Conservation (phyloP, 1,140 invertebrate genomes). For the Subanguina moxae region DNA sequence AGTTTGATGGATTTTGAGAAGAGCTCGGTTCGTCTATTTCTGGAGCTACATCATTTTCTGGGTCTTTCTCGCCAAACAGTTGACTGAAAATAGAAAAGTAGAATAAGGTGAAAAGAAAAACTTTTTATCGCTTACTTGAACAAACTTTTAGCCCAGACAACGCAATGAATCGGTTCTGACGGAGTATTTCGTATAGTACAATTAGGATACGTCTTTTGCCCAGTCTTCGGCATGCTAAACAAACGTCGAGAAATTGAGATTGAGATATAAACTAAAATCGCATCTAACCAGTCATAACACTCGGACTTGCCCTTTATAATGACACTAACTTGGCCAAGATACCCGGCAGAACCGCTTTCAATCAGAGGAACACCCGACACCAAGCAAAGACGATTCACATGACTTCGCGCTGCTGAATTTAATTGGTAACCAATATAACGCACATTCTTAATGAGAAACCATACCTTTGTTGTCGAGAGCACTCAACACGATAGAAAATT, state of each 20-base stretch:
- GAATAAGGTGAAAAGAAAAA: slow-evolving; percentile 1
- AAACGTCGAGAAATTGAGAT: neutral
- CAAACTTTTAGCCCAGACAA: slow-evolving; percentile 97
- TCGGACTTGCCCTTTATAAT: slow-evolving; percentile 69
- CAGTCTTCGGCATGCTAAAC: slow-evolving; percentile 60
- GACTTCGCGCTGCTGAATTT: slow-evolving; percentile 77
- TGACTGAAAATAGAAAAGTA: slow-evolving; percentile 68
- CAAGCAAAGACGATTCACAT: slow-evolving; percentile 98
- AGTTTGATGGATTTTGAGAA: slow-evolving; percentile 11
- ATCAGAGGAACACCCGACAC: slow-evolving; percentile 86
- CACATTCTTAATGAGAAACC: too few species aligned
- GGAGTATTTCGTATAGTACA: slow-evolving; percentile 99
- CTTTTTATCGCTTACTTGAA: slow-evolving; percentile 76
- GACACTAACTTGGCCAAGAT: slow-evolving; percentile 77
- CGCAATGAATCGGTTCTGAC: slow-evolving; percentile 97
- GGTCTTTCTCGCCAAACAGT: slow-evolving; percentile 89
- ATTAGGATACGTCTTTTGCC: slow-evolving; percentile 87
- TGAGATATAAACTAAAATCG: neutral
- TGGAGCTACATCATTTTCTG: slow-evolving; percentile 95
- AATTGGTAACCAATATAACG: too few species aligned
- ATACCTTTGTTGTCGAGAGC: slow-evolving; percentile 84
- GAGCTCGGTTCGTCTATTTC: slow-evolving; percentile 79
- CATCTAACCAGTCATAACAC: slow-evolving; percentile 80
- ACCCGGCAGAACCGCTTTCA: slow-evolving; percentile 94
- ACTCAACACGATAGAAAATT: slow-evolving; percentile 88